These are phyloP conservation scores for Phataginus tricuspis DNA, from an alignment of 2,797 vertebrate genomes.

Conservation along the genomic window DNA sequence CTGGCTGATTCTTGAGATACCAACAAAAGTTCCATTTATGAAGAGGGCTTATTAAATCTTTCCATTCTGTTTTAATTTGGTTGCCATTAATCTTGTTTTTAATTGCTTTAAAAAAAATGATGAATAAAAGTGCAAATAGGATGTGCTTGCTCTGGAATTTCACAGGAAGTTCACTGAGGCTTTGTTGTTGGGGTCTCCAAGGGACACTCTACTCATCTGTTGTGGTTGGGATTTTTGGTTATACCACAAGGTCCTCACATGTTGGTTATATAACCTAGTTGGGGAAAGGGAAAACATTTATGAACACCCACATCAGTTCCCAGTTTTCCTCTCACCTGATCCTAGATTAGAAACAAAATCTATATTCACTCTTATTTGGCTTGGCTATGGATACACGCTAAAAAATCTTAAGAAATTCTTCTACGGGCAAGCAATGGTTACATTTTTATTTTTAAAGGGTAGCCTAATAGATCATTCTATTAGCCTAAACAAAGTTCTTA, in stretches of 20 bases:
- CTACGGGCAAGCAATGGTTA: not conserved
- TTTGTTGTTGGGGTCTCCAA: not conserved
- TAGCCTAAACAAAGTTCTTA: conserved; percentile 23
- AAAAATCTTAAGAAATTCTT: conserved; percentile 32
- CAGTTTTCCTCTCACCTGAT: conserved; percentile 14
- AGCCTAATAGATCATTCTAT: not conserved
- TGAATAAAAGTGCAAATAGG: not conserved
- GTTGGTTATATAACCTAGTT: not conserved
- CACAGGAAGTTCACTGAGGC: not conserved
- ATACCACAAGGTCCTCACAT: not conserved
- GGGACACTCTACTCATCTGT: not conserved
- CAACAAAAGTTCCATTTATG: not conserved
- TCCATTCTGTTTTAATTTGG: conserved; percentile 27
- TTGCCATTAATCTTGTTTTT: not conserved
- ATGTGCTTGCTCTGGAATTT: not conserved
- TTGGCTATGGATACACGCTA: not conserved
- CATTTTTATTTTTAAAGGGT: conserved; percentile 4
- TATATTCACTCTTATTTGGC: not conserved
- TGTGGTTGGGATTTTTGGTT: not conserved
- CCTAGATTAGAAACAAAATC: conserved; percentile 39
- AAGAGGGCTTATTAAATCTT: not conserved
- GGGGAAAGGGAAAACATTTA: not conserved
- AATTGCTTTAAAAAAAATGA: conserved; percentile 3
- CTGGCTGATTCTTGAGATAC: not conserved
- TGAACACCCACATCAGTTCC: not conserved